A percentile compares a stretch with the other conserved stretches of the same genome.
phyloP scores from a whole-genome alignment of 2,113 vertebrate genomes.

The Callospermophilus lateralis region DNA sequence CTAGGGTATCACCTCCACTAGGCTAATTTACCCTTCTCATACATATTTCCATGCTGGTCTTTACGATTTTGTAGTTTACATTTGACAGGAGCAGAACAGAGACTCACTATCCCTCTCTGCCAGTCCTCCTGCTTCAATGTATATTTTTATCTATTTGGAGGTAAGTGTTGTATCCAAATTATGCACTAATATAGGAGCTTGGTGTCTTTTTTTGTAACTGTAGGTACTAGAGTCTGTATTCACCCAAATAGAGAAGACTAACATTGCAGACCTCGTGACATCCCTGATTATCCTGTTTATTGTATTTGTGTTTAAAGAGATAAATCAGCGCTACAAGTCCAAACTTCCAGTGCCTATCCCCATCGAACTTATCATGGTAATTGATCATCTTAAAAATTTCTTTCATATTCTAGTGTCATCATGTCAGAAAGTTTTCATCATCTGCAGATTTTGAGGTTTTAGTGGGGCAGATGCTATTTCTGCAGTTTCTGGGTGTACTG shows the following conservation, averaged over 20 bases:
- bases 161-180: background rate
- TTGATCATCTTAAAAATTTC: background rate
- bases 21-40: background rate
- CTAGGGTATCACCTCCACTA: accelerated
- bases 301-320: constrained; percentile 94
- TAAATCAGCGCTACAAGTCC: constrained; percentile 94
- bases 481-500: background rate
- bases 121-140: background rate
- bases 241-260: constrained; percentile 91
- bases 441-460: background rate
- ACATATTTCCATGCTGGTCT: background rate
- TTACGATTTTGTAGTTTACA: background rate
- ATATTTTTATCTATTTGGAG: constrained; percentile 14
- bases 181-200: background rate
- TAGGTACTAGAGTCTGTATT: constrained; percentile 93
- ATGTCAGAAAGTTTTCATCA: background rate
- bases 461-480: background rate
- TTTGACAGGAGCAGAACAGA: background rate
- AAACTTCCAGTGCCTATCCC: constrained; percentile 96
- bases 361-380: constrained; percentile 97
- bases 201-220: constrained; percentile 53
- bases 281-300: constrained; percentile 91
- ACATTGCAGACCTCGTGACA: constrained; percentile 94
- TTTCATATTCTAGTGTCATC: constrained; percentile 3
- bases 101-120: background rate